phyloP scores from a whole-genome alignment of 2,888 invertebrate genomes.

The Pachycephus smyrnensis region DNA sequence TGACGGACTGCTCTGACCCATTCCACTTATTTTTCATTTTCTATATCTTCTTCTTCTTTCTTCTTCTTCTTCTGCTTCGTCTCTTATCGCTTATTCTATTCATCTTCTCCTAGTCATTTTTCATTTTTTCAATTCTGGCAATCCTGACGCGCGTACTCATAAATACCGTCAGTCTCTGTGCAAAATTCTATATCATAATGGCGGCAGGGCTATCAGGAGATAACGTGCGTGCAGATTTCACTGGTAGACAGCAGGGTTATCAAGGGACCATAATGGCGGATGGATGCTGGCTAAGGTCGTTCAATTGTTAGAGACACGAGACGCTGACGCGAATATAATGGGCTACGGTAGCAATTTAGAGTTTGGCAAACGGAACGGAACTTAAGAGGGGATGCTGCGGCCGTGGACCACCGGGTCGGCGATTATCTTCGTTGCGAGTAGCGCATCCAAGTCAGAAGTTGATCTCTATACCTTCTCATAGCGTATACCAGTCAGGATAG shows the following conservation, averaged over 20 bases:
- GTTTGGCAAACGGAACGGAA: constrained; percentile 25
- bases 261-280: not conserved
- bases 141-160: not conserved
- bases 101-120: not conserved
- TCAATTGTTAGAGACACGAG: constrained; percentile 4
- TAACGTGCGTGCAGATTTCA: not conserved
- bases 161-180: not conserved
- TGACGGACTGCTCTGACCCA: constrained; percentile 30
- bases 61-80: not conserved
- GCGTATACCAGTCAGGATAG: not conserved
- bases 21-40: not conserved
- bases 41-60: not conserved
- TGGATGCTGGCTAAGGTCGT: not conserved
- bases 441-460: not conserved
- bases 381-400: constrained; percentile 32
- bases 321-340: constrained; percentile 59
- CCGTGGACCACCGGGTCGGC: constrained; percentile 48
- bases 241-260: not conserved
- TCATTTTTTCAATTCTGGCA: not conserved
- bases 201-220: not conserved
- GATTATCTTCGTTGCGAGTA: constrained; percentile 5
- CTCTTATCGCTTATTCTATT: not conserved
- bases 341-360: constrained; percentile 56
- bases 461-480: not conserved
- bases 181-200: not conserved